Evolutionary conservation across 2,888 invertebrate genomes (phyloP).

Genomic region (Oxystoma pomonae): DNA sequence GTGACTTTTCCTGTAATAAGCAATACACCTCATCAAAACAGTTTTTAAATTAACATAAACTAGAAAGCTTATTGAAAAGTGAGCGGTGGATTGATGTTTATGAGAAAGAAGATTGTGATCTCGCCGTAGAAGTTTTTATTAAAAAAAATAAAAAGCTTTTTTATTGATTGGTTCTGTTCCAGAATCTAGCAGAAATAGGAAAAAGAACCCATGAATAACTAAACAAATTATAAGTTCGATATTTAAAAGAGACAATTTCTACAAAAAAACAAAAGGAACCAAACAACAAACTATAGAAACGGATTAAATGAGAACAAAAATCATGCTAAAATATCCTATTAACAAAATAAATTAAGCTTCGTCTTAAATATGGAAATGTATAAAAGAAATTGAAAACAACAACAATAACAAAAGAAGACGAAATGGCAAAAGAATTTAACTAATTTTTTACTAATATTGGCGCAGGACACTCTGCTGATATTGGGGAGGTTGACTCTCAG

Average conservation of each 20-base stretch:
- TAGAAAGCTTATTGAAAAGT: neutral
- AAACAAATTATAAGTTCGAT: neutral
- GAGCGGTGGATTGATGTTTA: neutral
- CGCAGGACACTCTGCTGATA: too few species aligned
- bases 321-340: too few species aligned
- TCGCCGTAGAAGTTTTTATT: neutral
- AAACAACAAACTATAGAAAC: too few species aligned
- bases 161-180: neutral
- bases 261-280: too few species aligned
- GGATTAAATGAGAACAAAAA: too few species aligned
- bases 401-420: too few species aligned
- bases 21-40: neutral
- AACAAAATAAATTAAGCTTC: too few species aligned
- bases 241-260: neutral
- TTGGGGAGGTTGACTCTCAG: too few species aligned
- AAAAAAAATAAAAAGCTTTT: neutral
- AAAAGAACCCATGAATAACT: neutral
- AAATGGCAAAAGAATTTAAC: too few species aligned
- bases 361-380: too few species aligned
- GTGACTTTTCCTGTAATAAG: neutral
- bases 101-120: neutral
- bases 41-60: neutral
- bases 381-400: too few species aligned
- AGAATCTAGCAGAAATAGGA: neutral
- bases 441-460: too few species aligned